Base-by-base conservation (phyloP, 2,888 invertebrate genomes). In the Nemurella pictetii region DNA sequence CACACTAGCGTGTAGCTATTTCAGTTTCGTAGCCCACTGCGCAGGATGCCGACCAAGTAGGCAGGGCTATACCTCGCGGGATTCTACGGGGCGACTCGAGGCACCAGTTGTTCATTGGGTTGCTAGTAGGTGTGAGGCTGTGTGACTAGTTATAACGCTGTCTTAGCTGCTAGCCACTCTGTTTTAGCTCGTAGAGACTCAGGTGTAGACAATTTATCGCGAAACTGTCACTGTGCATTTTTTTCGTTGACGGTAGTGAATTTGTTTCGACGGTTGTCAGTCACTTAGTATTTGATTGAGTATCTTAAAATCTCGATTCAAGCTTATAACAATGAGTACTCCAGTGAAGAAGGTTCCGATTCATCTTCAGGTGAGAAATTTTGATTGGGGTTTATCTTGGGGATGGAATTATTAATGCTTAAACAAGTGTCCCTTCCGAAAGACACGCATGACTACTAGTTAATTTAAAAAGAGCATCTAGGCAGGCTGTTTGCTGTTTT, bases 331-430 rank as follows among this genome's bases (percentile, higher is more conserved):
- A 86, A 95, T 95, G 94, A 92, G 93, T 88, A 96, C 96, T 87
- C 97, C 97, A 87, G 97, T 97, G 88, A 98, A 98, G 91, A 98
- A 98, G 92, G 97, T 98, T 86, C 98, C 98, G 86, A 97, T 98
- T 90, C 98, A 98, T 91, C 93, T 97, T 89, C 96, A 97, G 95
- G 95, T 98, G 91, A 94, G 72, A 78, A n/a, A 81, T 81, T 80
- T 30, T 20, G 28, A 32, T 5, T 35, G 29, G 78, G 78, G 78
- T 20, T n/a, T 78, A n/a, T 4, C 30, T 78, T 29, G 55, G 9
- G 9, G 12, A 55, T 55, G 1, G 3, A 55, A 55, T 55, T 55
- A 20, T 55, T 55, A 20, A 7, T 7, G 55, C 20, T 20, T 20
- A 20, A 55, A 20, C 55, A 55, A 12, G 20, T 55, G 12, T 12